These are phyloP conservation scores for Stegodyphus dumicola DNA, from an alignment of 1,140 invertebrate species.

Conservation along the genomic window DNA sequence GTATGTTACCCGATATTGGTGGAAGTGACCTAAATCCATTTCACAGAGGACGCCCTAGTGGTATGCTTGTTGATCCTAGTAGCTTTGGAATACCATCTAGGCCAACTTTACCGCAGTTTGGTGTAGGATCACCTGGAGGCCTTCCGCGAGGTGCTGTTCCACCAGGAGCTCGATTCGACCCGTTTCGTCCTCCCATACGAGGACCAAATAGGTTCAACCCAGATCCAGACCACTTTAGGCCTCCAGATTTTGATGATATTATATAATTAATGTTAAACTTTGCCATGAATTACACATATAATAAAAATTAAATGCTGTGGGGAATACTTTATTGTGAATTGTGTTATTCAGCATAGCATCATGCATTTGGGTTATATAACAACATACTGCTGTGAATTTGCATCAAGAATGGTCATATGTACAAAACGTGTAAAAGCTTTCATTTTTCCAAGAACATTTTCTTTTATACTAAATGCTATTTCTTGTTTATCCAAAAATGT, in stretches of 20 bases:
- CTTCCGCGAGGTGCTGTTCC: slow-evolving; percentile 42
- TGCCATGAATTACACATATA: no score
- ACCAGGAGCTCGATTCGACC: slow-evolving; percentile 55
- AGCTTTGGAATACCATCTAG: not conserved
- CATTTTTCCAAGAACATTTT: no score
- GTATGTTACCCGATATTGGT: slow-evolving; percentile 5
- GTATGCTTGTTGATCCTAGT: slow-evolving; percentile 5
- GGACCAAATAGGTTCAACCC: slow-evolving; percentile 7
- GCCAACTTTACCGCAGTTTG: not conserved
- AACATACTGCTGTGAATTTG: no score
- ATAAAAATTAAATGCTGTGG: no score
- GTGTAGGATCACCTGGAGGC: not conserved
- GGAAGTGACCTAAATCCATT: slow-evolving; percentile 20
- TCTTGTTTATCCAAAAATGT: no score
- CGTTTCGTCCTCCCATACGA: slow-evolving; percentile 21
- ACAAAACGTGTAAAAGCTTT: no score
- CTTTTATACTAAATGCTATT: no score
- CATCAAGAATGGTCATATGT: no score
- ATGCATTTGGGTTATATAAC: no score
- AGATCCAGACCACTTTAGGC: slow-evolving; percentile 40
- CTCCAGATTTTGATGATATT: slow-evolving; percentile 34
- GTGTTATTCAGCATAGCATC: no score
- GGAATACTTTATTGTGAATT: no score
- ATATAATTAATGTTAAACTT: not conserved
- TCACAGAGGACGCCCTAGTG: not conserved